Base-by-base conservation (phyloP, 2,888 invertebrate species). In the Globia sparganii region DNA sequence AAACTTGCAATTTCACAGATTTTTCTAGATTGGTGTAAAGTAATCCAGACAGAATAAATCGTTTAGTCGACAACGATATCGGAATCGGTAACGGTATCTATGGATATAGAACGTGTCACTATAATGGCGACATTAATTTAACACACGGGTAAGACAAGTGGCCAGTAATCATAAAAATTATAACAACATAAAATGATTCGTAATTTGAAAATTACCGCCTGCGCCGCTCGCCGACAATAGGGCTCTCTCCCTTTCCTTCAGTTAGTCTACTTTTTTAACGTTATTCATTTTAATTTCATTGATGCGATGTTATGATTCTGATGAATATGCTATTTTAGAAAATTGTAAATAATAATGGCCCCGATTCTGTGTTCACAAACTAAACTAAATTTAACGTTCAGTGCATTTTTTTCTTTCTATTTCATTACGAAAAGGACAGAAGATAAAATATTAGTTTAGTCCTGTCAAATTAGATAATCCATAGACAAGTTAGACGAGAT, bases 1-100 rank as follows among this genome's bases (percentile, higher is more conserved):
- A 65, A 82, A 77, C 61, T 72, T 28, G 40, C 34, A 43, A 37
- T 31, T 58, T n/a, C 13, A 61, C 18, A n/a, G 13, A 31, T 67
- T 72, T 56, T 65, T 68, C 37, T 71, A 15, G 21, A 37, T 62
- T 58, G 31, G 13, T 61, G 25, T 81, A 25, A 46, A 69, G 46
- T 56, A 34, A 62, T 70, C 25, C 2, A n/a, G n/a, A 62, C 0
- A 13, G 25, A 58, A 67, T 65, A 28, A 58, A 59, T 25, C 18
- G 15, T 49, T 61, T 25, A 74, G 15, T 28, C 28, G 15, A 3
- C 28, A 28, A 58, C 8, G 53, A 53, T n/a, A 11, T 53, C 53
- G 9, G 53, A 53, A 25, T 53, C 11, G 25, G 53, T 11, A 53
- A 53, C 3, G 25, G 25, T 53, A 53, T 53, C 25, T 25, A 53